Base-by-base conservation (phyloP, 1,140 invertebrate species). In the Ylistrum balloti region DNA sequence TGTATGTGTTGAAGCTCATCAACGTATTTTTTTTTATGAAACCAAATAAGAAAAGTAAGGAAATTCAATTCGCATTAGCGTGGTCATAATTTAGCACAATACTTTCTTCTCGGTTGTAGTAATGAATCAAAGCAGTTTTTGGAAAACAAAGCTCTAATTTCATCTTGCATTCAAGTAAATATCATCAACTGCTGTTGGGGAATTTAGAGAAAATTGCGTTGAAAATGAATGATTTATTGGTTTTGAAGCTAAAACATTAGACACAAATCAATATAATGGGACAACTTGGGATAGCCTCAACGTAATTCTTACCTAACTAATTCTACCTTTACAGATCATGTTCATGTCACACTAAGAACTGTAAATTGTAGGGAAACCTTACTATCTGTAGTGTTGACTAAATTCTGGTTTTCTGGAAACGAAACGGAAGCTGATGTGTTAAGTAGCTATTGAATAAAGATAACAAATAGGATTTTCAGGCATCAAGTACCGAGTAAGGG, bases 141-240 rank as follows among this genome's bases (percentile, higher is more conserved):
- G n/a, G n/a, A n/a, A n/a, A n/a, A n/a, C n/a, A n/a, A n/a, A n/a
- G n/a, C n/a, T n/a, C n/a, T n/a, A n/a, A 28, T 74, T n/a, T 74
- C 28, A 74, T 28, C 56, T 74, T 74, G 56, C n/a, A 74, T n/a
- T 74, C 22, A 74, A 28, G 56, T 74, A 74, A 74, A 74, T 74
- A 74, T 74, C 22, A 74, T 74, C 56, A 28, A 74, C 22, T 5
- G 56, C 56, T 74, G 9, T 74, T 74, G 22, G 56, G 56, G n/a
- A 74, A 74, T 74, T 74, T 74, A 28, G 56, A 74, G 56, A 74
- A 74, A 74, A 74, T 74, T 74, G 11, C 56, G 1, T 74, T 74
- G 56, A 74, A 74, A 74, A 74, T 74, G n/a, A 74, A 74, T 74
- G 56, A 74, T 74, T 74, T 74, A 74, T 74, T 74, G 56, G 56